Conservation (phyloP, 2,888 invertebrate species). For the Sepiola atlantica region DNA sequence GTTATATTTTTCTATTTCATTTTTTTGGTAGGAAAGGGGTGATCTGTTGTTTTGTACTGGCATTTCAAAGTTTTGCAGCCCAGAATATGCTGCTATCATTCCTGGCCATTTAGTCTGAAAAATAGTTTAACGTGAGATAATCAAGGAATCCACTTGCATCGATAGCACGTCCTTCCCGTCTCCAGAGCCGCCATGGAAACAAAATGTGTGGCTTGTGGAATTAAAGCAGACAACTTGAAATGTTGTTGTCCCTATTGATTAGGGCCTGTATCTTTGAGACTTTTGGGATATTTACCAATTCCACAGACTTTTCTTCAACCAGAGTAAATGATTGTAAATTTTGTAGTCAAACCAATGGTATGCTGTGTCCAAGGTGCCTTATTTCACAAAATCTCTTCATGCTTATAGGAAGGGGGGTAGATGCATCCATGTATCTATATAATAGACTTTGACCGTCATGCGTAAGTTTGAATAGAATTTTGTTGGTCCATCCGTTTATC, state of each 20-base stretch:
- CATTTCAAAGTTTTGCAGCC: neutral
- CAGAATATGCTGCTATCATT: neutral
- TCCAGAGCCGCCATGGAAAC: neutral
- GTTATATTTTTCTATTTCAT: neutral
- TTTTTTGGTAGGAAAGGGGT: neutral
- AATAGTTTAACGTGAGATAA: neutral
- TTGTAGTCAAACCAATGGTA: neutral
- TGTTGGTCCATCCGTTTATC: too few relatives aligned
- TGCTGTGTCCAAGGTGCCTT: neutral
- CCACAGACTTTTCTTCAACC: neutral
- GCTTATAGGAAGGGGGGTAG: too few relatives aligned
- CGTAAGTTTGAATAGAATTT: too few relatives aligned
- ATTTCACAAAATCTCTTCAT: neutral
- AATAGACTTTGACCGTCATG: too few relatives aligned
- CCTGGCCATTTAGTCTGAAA: neutral
- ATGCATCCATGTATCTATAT: too few relatives aligned
- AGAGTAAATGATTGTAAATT: neutral
- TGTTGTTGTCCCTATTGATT: slow-evolving; percentile 32
- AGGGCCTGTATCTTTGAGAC: neutral
- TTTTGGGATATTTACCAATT: neutral
- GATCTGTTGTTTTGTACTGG: neutral
- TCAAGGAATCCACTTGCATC: neutral
- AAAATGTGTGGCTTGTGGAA: slow-evolving; percentile 8
- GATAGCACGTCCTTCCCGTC: neutral
- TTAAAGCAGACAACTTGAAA: neutral